Percentiles rank a stretch among this genome's conserved stretches.
Evolutionary conservation across 1,140 invertebrate species (phyloP).

Genomic region (Hirudo medicinalis): DNA sequence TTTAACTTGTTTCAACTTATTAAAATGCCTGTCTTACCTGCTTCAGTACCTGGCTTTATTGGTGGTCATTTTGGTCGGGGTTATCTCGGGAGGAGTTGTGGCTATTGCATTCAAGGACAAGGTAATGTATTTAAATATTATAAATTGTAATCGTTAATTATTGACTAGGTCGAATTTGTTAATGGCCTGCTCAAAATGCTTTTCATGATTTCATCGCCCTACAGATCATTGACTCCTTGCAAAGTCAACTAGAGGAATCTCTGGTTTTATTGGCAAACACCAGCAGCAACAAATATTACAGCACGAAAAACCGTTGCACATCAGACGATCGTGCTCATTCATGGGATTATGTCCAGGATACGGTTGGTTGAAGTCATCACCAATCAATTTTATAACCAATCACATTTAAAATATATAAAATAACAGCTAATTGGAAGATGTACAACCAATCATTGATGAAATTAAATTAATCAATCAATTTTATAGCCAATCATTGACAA

Average conservation of each 20-base stretch:
- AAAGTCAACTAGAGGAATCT: not conserved
- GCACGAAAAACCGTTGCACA: no score
- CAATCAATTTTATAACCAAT: no score
- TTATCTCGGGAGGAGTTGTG: not conserved
- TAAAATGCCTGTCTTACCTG: not conserved
- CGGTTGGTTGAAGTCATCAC: no score
- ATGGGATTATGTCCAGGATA: no score
- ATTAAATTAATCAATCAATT: no score
- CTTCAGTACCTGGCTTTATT: not conserved
- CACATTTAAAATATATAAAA: no score
- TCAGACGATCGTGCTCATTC: no score
- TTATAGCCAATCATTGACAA: no score
- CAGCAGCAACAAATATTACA: not conserved
- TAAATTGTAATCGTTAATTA: not conserved
- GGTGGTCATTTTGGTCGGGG: not conserved
- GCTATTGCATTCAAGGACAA: constrained; percentile 2
- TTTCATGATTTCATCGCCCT: no score
- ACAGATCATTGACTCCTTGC: not conserved
- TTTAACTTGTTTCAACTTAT: not conserved
- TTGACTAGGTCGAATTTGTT: not conserved
- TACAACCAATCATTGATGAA: no score
- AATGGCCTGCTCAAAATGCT: not conserved
- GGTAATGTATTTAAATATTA: not conserved
- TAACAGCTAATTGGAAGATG: no score
- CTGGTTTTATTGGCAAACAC: not conserved